Evolutionary conservation across 2,113 vertebrate species (phyloP).

Genomic region (Poeciliopsis prolifica): DNA sequence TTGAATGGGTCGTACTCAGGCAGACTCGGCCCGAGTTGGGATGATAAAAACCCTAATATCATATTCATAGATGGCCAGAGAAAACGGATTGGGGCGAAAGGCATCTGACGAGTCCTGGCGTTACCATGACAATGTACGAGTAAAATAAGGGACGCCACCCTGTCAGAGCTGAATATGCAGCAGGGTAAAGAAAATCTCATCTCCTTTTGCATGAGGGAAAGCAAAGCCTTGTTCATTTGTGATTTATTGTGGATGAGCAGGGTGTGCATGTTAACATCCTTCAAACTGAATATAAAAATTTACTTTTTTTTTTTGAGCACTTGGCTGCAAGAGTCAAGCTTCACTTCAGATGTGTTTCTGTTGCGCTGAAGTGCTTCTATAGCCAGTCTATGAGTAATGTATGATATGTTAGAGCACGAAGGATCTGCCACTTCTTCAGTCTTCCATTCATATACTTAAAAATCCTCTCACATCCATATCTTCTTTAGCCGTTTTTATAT

Average conservation of each 20-base stretch:
- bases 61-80: conserved; percentile 76
- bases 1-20: conserved; percentile 65
- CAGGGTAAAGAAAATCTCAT: conserved; percentile 39
- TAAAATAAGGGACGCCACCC: conserved; percentile 62
- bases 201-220: conserved; percentile 18
- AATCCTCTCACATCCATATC: conserved; percentile 16
- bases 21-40: conserved; percentile 53
- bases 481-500: conserved; percentile 29
- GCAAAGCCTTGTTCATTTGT: conserved; percentile 22
- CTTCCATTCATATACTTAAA: conserved; percentile 12
- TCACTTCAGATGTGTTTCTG: conserved; percentile 15
- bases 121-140: conserved; percentile 78
- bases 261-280: conserved; percentile 40
- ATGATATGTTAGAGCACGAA: neutral
- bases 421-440: conserved; percentile 7
- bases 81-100: conserved; percentile 70
- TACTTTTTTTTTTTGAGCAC: conserved; percentile 4
- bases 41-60: conserved; percentile 77
- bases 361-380: conserved; percentile 5
- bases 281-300: conserved; percentile 40
- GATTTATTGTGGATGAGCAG: conserved; percentile 45
- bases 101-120: conserved; percentile 64
- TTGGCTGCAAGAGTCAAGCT: conserved; percentile 32
- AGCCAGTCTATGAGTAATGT: neutral
- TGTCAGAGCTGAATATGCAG: conserved; percentile 58